phyloP scores from a whole-genome alignment of 1,140 invertebrate genomes.

The Magallana ariakensis region DNA sequence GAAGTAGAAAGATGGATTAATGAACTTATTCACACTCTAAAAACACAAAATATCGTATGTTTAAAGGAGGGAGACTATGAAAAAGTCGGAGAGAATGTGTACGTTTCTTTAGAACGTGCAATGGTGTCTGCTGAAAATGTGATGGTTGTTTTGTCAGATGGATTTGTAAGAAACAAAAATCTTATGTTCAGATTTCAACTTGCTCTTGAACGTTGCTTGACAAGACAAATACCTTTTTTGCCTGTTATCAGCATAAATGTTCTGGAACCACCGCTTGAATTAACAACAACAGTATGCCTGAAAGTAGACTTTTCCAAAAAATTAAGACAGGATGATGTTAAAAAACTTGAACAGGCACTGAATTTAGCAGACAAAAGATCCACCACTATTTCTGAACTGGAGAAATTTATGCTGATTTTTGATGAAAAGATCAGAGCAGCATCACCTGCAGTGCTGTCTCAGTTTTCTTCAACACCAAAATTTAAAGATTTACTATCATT shows the following conservation, averaged over 20 bases:
- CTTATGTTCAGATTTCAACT: neutral
- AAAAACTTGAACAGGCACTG: neutral
- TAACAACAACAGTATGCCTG: neutral
- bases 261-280: neutral
- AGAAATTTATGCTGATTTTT: neutral
- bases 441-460: neutral
- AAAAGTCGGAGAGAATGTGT: neutral
- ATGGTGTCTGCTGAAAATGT: neutral
- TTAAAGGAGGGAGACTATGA: neutral
- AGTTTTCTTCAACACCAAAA: neutral
- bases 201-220: neutral
- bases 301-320: neutral
- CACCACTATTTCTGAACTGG: neutral
- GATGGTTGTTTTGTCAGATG: neutral
- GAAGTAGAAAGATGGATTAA: neutral
- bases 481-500: neutral
- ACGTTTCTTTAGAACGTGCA: neutral
- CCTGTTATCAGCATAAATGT: neutral
- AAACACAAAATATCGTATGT: neutral
- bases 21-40: neutral
- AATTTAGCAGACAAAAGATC: neutral
- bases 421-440: neutral
- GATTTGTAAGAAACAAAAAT: neutral
- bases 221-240: neutral
- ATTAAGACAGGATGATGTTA: neutral